Evolutionary conservation across 2,113 vertebrate genomes (phyloP).

Genomic region (Oryzias celebensis): DNA sequence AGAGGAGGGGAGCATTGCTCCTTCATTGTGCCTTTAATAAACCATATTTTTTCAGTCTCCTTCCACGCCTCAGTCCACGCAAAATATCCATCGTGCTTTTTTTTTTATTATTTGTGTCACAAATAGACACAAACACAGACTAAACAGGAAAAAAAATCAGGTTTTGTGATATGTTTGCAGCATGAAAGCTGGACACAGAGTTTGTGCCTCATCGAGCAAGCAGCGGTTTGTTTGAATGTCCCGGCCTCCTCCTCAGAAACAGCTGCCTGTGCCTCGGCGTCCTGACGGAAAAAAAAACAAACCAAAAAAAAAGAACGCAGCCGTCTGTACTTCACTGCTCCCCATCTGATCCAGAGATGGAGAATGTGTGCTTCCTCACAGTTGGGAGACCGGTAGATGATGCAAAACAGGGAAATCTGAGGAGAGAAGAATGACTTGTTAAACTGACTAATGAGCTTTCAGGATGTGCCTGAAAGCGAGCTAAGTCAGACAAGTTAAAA

Average conservation of each 20-base stretch:
- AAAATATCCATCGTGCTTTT: constrained; percentile 64
- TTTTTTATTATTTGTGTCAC: constrained; percentile 18
- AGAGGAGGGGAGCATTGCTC: constrained; percentile 40
- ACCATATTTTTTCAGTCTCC: constrained; percentile 35
- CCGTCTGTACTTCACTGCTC: constrained; percentile 53
- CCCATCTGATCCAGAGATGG: constrained; percentile 48
- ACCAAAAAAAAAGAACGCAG: constrained; percentile 44
- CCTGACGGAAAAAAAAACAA: constrained; percentile 40
- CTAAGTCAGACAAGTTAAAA: constrained; percentile 13
- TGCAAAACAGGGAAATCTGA: constrained; percentile 66
- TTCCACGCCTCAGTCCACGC: constrained; percentile 29
- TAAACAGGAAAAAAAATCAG: constrained; percentile 32
- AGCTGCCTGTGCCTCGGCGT: constrained; percentile 19
- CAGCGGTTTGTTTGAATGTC: constrained; percentile 50
- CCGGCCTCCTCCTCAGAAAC: constrained; percentile 33
- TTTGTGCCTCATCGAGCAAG: constrained; percentile 35
- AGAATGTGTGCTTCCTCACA: constrained; percentile 70
- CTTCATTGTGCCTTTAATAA: constrained; percentile 61
- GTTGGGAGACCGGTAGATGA: constrained; percentile 71
- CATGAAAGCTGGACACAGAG: constrained; percentile 41
- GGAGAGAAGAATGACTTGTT: constrained; percentile 39
- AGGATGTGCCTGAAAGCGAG: constrained; percentile 6
- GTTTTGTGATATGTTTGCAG: constrained; percentile 35
- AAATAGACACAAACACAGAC: constrained; percentile 32
- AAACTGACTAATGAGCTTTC: constrained; percentile 14